Conservation (phyloP, 1,140 invertebrate species). For the Lepidurus apus region DNA sequence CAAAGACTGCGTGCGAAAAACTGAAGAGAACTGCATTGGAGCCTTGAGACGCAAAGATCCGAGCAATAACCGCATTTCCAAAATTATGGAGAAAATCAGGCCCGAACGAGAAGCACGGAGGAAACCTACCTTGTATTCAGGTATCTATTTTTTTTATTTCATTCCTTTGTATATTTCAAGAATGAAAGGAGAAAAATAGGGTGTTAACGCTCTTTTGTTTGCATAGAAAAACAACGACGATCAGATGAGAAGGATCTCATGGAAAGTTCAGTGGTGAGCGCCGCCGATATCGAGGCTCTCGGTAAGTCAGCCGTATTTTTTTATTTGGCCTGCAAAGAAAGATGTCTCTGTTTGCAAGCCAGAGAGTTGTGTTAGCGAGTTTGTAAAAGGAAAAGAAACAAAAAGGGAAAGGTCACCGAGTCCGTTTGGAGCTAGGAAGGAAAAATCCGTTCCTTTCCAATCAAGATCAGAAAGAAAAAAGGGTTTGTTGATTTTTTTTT, state of each 20-base stretch:
- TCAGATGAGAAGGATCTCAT: neutral
- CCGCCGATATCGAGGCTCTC: neutral
- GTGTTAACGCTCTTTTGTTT: neutral
- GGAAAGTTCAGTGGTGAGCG: neutral
- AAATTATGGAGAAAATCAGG: constrained; percentile 43
- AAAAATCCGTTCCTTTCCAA: neutral
- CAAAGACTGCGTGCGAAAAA: constrained; percentile 68
- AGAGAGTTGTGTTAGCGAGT: neutral
- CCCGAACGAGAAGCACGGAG: constrained; percentile 39
- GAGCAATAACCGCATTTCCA: constrained; percentile 43
- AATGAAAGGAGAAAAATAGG: neutral
- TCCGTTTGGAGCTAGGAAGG: neutral
- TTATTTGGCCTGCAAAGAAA: neutral
- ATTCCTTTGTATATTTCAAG: neutral
- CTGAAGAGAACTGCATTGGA: constrained; percentile 80
- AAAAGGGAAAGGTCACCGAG: neutral
- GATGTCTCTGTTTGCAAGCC: neutral
- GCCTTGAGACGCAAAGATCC: constrained; percentile 63
- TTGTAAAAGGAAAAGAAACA: neutral
- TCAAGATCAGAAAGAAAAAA: too few species aligned
- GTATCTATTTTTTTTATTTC: constrained; percentile 2
- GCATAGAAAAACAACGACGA: constrained; percentile 12
- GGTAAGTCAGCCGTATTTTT: neutral
- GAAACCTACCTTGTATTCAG: constrained; percentile 41
- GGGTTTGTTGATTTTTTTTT: too few species aligned